These are phyloP conservation scores for Ceratosolen fusciceps DNA, from an alignment of 1,140 invertebrate species.

Conservation along the genomic window DNA sequence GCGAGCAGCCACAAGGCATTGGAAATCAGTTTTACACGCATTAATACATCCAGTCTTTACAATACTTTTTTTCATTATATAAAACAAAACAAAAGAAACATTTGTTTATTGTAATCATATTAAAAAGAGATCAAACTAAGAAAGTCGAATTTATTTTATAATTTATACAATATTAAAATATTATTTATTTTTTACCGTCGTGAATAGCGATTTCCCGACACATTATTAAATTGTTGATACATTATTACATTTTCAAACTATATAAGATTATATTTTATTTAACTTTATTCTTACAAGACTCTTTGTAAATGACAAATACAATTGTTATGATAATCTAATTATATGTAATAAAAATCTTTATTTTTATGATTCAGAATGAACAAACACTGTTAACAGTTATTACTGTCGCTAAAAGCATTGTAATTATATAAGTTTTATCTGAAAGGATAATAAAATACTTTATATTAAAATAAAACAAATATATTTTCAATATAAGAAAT, in stretches of 20 bases:
- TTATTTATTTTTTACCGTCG: too few relatives aligned
- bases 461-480: too few relatives aligned
- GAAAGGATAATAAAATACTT: not conserved
- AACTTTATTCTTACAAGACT: not conserved
- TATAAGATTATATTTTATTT: constrained; percentile 23
- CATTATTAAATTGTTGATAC: too few relatives aligned
- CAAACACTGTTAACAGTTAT: not conserved
- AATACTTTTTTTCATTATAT: not conserved
- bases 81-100: not conserved
- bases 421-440: constrained; percentile 2
- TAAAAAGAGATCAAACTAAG: too few relatives aligned
- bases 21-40: constrained; percentile 6
- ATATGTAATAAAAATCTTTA: not conserved
- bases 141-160: too few relatives aligned
- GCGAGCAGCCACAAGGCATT: not conserved
- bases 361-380: not conserved
- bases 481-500: too few relatives aligned
- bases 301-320: not conserved
- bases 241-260: not conserved
- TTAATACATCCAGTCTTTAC: not conserved
- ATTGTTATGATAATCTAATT: not conserved
- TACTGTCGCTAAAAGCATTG: not conserved
- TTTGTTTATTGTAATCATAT: not conserved
- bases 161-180: too few relatives aligned
- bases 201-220: not conserved